Base-by-base conservation (phyloP, 2,888 invertebrate species). In the Cephus spinipes region DNA sequence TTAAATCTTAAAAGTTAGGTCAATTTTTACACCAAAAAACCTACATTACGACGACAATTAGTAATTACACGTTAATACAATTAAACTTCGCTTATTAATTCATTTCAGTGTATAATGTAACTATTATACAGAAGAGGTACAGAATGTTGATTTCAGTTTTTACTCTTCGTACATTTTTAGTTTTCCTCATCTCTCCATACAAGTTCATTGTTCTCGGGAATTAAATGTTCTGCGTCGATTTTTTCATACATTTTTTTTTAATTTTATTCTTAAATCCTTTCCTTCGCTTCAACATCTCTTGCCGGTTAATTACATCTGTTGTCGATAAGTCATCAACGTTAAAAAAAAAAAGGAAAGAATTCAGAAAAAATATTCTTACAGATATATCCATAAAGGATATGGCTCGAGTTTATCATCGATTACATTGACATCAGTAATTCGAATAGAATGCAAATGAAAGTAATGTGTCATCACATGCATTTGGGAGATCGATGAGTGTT, bases 1-100 rank as follows among this genome's bases (percentile, higher is more conserved):
- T 86, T 87, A 85, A 83, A 85, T 86, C 89, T 90, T 89, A 88
- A 86, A 85, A 83, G 84, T 90, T 89, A 90, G 85, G 85, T 90
- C 86, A 90, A 89, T 89, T 89, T 90, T 90, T 90, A 90, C 90
- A 90, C 87, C 88, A 87, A 90, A 88, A 88, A 84, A 88, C 86
- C 90, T 90, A 90, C 88, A 86, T 90, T 89, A 91, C 88, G 88
- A 90, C 88, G 87, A 90, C 90, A 90, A 90, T 90, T 90, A 88
- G 85, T 90, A 90, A 89, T 91, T 90, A 91, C 90, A 90, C 86
- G 87, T 87, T 89, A 86, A 87, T 90, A 90, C 87, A 90, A 89
- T 87, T 87, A 88, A 88, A 88, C 83, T 86, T 86, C 82, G 83
- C 85, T 86, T 87, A 85, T 78, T 81, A 73, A 83, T 74, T 85